A percentile compares a stretch with the other conserved stretches of the same genome.
phyloP scores from a whole-genome alignment of 2,888 invertebrate species.

The Diadegma fenestrale region DNA sequence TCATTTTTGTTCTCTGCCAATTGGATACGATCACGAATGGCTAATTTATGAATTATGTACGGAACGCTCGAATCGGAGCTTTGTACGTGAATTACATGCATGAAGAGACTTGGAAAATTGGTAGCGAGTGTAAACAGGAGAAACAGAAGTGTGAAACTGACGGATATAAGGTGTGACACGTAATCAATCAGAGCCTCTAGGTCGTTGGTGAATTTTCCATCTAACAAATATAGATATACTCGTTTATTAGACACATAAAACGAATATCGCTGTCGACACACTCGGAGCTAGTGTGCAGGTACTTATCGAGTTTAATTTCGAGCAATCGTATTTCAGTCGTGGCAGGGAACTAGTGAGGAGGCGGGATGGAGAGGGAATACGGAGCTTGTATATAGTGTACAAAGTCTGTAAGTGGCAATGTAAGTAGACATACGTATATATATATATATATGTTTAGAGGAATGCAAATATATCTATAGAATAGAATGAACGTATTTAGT shows the following conservation, averaged over 20 bases:
- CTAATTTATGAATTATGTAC: background rate
- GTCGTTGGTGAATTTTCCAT: conserved; percentile 14
- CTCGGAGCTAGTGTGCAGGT: conserved; percentile 26
- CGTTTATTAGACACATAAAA: background rate
- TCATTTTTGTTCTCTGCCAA: background rate
- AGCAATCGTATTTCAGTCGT: conserved; percentile 74
- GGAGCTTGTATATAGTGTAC: conserved; percentile 34
- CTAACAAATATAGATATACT: background rate
- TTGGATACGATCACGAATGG: background rate
- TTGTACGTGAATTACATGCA: background rate
- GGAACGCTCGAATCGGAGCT: background rate
- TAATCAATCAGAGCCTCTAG: conserved; percentile 50
- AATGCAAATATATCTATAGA: background rate
- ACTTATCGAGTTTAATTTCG: conserved; percentile 77
- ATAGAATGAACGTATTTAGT: conserved; percentile 13
- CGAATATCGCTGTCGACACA: conserved; percentile 26
- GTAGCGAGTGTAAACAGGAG: conserved; percentile 3
- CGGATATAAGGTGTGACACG: conserved; percentile 21
- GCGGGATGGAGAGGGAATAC: background rate
- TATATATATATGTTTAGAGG: no score
- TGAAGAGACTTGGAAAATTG: conserved; percentile 7
- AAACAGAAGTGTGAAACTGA: conserved; percentile 40
- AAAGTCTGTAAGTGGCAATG: conserved; percentile 43
- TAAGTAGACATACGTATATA: conserved; percentile 6
- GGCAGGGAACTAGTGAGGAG: conserved; percentile 33